phyloP scores from a whole-genome alignment of 2,797 vertebrate genomes.

The Gouania willdenowi region DNA sequence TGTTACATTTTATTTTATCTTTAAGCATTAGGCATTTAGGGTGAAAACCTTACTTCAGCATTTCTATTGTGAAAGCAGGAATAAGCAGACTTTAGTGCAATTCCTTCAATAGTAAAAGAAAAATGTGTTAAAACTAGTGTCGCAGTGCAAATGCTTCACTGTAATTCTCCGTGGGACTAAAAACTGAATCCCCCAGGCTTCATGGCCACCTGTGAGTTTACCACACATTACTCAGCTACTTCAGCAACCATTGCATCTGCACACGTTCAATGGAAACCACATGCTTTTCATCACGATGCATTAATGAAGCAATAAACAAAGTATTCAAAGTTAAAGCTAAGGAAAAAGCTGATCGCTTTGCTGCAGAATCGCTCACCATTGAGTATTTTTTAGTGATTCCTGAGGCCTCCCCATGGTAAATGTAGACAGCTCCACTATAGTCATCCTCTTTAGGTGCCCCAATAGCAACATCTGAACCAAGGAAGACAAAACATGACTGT shows the following conservation, averaged over 20 bases:
- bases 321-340: background rate
- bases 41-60: no score
- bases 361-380: conserved; percentile 76
- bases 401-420: conserved; percentile 86
- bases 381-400: conserved; percentile 89
- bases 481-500: no score
- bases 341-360: no score
- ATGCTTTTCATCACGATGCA: no score
- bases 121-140: no score
- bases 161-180: background rate
- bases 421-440: conserved; percentile 87
- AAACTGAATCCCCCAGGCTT: background rate
- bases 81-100: no score
- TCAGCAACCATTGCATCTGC: background rate
- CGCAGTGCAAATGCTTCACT: no score
- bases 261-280: background rate
- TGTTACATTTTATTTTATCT: no score
- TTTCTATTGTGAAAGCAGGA: no score
- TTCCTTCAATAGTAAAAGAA: no score
- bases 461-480: conserved; percentile 91
- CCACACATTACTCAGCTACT: background rate
- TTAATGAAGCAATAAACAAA: background rate
- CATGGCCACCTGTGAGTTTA: background rate
- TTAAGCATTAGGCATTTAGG: no score
- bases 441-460: conserved; percentile 94